Evolutionary conservation across 2,888 invertebrate genomes (phyloP).

Genomic region (Drosophila subquinaria): DNA sequence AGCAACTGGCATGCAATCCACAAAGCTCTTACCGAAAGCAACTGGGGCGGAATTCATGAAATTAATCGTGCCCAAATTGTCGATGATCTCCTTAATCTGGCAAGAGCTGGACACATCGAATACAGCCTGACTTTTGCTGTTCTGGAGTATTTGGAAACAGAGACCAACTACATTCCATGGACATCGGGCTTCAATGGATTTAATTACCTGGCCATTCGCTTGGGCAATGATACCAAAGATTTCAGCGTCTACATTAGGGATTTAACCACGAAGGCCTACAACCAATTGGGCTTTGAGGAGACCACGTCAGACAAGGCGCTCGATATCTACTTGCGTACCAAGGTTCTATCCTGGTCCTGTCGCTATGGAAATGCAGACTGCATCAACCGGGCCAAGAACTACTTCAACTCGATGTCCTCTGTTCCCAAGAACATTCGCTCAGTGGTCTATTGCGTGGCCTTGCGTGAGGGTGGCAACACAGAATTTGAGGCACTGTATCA

Average conservation of each 20-base stretch:
- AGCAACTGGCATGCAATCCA: conserved; percentile 87
- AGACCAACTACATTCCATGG: conserved; percentile 93
- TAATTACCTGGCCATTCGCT: conserved; percentile 81
- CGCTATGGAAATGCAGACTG: conserved; percentile 88
- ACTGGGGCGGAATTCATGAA: conserved; percentile 87
- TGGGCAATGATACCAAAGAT: conserved; percentile 72
- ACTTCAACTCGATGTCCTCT: conserved; percentile 81
- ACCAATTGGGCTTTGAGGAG: conserved; percentile 86
- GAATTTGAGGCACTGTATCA: conserved; percentile 90
- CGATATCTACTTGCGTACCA: conserved; percentile 87
- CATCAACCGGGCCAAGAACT: conserved; percentile 84
- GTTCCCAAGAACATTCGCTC: conserved; percentile 88
- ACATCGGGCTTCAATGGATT: conserved; percentile 87
- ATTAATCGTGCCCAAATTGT: conserved; percentile 92
- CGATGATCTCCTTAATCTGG: conserved; percentile 92
- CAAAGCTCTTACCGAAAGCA: conserved; percentile 24
- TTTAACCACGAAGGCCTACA: conserved; percentile 86
- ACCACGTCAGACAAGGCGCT: conserved; percentile 86
- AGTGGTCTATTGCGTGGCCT: conserved; percentile 91
- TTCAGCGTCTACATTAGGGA: conserved; percentile 85
- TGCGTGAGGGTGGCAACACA: conserved; percentile 88
- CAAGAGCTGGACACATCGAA: conserved; percentile 88
- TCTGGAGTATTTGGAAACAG: conserved; percentile 89
- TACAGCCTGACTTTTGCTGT: conserved; percentile 89
- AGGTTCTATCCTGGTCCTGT: conserved; percentile 89